These are phyloP conservation scores for Tachina lurida DNA, from an alignment of 2,888 invertebrate genomes.

Conservation along the genomic window DNA sequence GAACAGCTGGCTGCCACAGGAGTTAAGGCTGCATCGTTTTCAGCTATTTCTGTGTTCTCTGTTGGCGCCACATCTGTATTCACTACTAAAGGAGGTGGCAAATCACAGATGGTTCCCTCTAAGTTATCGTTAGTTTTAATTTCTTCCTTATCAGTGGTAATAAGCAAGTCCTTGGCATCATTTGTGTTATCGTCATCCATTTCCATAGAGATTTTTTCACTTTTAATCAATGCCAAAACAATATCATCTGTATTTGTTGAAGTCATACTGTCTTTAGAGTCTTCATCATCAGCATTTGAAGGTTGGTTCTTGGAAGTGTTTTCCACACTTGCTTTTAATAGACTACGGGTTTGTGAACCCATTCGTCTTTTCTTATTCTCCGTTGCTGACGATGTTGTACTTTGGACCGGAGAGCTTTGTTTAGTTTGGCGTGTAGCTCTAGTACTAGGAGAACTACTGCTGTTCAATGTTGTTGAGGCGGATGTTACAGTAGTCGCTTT, in stretches of 20 bases:
- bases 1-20: slow-evolving; percentile 59
- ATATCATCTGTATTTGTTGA: slow-evolving; percentile 79
- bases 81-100: slow-evolving; percentile 75
- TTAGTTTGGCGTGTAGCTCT: slow-evolving; percentile 77
- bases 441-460: slow-evolving; percentile 74
- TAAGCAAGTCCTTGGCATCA: slow-evolving; percentile 39
- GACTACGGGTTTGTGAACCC: slow-evolving; percentile 69
- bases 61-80: slow-evolving; percentile 70
- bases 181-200: slow-evolving; percentile 70
- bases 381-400: slow-evolving; percentile 40
- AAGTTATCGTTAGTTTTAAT: not conserved
- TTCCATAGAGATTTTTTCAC: slow-evolving; percentile 77
- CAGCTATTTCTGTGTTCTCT: slow-evolving; percentile 15
- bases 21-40: slow-evolving; percentile 43
- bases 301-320: slow-evolving; percentile 39
- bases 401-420: slow-evolving; percentile 74
- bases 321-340: slow-evolving; percentile 51
- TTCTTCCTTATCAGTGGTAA: slow-evolving; percentile 6
- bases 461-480: slow-evolving; percentile 65
- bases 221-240: slow-evolving; percentile 76
- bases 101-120: slow-evolving; percentile 46
- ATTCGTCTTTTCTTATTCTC: slow-evolving; percentile 73
- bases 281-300: slow-evolving; percentile 76
- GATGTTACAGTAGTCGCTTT: slow-evolving; percentile 72
- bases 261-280: slow-evolving; percentile 80